Base-by-base conservation (phyloP, 2,888 invertebrate species). In the Cryptosula pallasiana region DNA sequence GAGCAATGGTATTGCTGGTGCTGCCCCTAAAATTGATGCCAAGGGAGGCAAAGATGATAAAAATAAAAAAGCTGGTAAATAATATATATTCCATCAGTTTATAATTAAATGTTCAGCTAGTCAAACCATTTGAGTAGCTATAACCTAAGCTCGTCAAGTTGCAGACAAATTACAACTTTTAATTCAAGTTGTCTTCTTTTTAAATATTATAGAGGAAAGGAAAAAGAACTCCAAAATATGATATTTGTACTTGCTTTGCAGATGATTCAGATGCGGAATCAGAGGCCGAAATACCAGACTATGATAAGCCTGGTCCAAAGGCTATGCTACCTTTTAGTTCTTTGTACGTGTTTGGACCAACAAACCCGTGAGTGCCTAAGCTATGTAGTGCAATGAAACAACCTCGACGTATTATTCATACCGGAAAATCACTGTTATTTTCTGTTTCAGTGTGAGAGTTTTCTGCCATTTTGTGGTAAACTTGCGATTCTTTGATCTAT, bases 401-500 rank as follows among this genome's bases (percentile, higher is more conserved):
- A n/a, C n/a, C n/a, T n/a, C n/a, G n/a, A n/a, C n/a, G n/a, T n/a
- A n/a, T n/a, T n/a, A n/a, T n/a, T n/a, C n/a, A n/a, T n/a, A n/a
- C n/a, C n/a, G n/a, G n/a, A 45, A 45, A 13, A 45, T 45, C 20
- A 13, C 45, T 45, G 45, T 45, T 45, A 20, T 45, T 45, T 45
- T 45, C 45, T 45, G 13, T 70, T 70, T 16, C 36, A 70, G 70
- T 2, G 70, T 70, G 13, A 2, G 70, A 32, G 23, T n/a, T 9
- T 54, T 70, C 55, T 70, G 70, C 45, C 70, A 70, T 32, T 70
- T 70, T 70, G 70, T 70, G 20, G 70, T 70, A n/a, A 70, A 70
- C 55, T 45, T 70, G n/a, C 70, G 70, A 13, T 54, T 70, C 45
- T 70, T 70, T 54, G 70, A 70, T 45, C 29, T 54, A 36, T 70